Evolutionary conservation across 2,113 vertebrate species (phyloP).

Genomic region (Pachycephala philippinensis): DNA sequence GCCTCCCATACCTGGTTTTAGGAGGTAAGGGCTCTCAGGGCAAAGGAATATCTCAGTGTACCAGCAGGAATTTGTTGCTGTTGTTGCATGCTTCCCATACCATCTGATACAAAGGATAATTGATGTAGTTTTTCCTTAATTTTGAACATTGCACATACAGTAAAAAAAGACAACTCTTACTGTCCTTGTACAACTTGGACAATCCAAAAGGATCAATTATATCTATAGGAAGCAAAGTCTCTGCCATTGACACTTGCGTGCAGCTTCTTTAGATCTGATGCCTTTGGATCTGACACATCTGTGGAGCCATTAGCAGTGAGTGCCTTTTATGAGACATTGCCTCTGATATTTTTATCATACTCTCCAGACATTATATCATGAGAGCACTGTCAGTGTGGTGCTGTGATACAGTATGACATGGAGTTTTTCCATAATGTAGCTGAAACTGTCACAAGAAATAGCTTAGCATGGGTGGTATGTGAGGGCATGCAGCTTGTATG

Average conservation of each 20-base stretch:
- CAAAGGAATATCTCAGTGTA: neutral
- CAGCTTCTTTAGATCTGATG: neutral
- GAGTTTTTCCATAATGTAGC: neutral
- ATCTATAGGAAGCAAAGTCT: neutral
- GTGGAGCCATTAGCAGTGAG: neutral
- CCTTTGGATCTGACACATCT: neutral
- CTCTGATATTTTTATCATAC: slow-evolving; percentile 14
- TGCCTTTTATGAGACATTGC: neutral
- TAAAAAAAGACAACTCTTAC: neutral
- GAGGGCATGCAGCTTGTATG: neutral
- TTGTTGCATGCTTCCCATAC: neutral
- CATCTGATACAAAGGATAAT: neutral
- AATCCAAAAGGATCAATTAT: neutral
- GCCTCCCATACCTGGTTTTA: neutral
- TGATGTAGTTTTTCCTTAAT: neutral
- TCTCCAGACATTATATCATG: neutral
- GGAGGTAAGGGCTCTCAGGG: neutral
- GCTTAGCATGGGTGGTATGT: neutral
- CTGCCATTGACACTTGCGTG: neutral
- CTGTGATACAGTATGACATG: neutral
- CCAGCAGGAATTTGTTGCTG: neutral
- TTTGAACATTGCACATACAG: neutral
- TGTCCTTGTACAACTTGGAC: slow-evolving; percentile 7
- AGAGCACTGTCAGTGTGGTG: neutral
- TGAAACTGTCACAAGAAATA: slow-evolving; percentile 40